A percentile compares a stretch with the other conserved stretches of the same genome.
phyloP scores from a whole-genome alignment of 2,113 vertebrate genomes.

The Etheostoma spectabile region DNA sequence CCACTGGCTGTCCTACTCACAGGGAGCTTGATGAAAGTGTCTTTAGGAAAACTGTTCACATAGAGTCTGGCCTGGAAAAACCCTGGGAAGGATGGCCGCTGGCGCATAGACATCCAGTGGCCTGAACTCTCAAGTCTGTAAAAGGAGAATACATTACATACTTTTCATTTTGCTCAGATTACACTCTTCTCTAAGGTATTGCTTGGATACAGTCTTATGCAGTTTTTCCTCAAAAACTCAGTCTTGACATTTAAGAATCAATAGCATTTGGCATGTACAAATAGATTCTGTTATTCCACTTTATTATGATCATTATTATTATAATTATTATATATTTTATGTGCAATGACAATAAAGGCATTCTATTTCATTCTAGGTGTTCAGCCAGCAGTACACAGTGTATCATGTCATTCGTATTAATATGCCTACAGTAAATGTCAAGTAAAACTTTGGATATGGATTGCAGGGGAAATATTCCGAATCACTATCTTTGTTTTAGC shows the following conservation, averaged over 20 bases:
- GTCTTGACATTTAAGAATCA: neutral
- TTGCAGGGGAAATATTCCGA: conserved; percentile 24
- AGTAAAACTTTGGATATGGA: conserved; percentile 9
- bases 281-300: too few species aligned
- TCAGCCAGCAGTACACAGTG: neutral
- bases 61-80: conserved; percentile 87
- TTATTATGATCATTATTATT: too few species aligned
- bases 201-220: neutral
- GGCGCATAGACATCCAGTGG: conserved; percentile 80
- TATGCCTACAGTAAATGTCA: conserved; percentile 40
- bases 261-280: too few species aligned
- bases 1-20: conserved; percentile 66
- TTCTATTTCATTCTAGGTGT: neutral
- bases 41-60: conserved; percentile 81
- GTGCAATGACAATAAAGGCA: too few species aligned
- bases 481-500: conserved; percentile 21
- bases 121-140: conserved; percentile 74
- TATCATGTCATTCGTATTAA: conserved; percentile 21
- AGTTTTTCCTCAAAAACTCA: neutral
- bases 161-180: neutral
- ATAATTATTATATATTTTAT: too few species aligned
- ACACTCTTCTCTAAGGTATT: neutral
- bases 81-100: conserved; percentile 82
- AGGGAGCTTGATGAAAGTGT: conserved; percentile 92
- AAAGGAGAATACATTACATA: neutral